These are phyloP conservation scores for Gandaritis pyraliata DNA, from an alignment of 2,888 invertebrate species.

Conservation along the genomic window DNA sequence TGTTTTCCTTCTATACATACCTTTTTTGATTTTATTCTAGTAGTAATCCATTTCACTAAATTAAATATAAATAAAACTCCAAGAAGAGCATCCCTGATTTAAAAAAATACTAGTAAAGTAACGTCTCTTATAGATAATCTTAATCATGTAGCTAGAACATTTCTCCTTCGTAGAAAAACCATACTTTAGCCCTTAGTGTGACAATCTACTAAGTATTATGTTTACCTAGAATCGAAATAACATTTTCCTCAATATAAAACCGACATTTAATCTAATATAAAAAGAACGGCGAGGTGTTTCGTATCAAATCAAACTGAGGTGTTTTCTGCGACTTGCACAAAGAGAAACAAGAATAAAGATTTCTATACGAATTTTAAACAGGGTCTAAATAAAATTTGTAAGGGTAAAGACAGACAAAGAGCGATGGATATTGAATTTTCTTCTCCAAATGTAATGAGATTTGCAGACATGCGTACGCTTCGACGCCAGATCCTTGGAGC, in stretches of 20 bases:
- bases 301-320: conserved; percentile 28
- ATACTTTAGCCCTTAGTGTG: too few relatives aligned
- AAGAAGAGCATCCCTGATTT: too few relatives aligned
- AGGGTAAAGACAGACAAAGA: conserved; percentile 61
- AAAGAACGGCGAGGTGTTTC: conserved; percentile 13
- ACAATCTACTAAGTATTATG: too few relatives aligned
- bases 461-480: conserved; percentile 70
- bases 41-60: too few relatives aligned
- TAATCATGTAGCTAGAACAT: too few relatives aligned
- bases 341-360: conserved; percentile 38
- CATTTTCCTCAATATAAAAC: conserved; percentile 1
- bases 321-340: conserved; percentile 32
- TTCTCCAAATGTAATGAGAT: conserved; percentile 74
- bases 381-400: conserved; percentile 60
- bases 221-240: conserved; percentile 1
- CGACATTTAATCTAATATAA: conserved; percentile 8
- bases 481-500: conserved; percentile 52
- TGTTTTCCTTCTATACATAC: too few relatives aligned
- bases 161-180: too few relatives aligned
- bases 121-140: too few relatives aligned
- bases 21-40: too few relatives aligned
- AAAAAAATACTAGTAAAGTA: too few relatives aligned
- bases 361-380: conserved; percentile 49
- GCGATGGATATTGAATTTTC: conserved; percentile 73
- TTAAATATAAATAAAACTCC: too few relatives aligned